A percentile compares a stretch with the other conserved stretches of the same genome.
Conservation (phyloP, 1,140 invertebrate genomes). For the Uloborus diversus region DNA sequence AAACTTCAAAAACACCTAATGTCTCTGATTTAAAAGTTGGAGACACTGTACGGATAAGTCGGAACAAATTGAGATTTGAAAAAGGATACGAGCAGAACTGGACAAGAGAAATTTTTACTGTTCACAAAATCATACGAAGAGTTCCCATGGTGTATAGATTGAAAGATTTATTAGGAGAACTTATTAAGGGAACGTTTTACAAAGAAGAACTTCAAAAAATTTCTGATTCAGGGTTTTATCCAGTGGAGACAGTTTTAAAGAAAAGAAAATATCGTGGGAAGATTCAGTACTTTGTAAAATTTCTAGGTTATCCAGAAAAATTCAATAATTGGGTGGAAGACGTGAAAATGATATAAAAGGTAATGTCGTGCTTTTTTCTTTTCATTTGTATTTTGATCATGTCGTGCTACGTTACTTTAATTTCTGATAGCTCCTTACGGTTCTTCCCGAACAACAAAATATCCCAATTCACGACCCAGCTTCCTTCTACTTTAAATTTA, state of each 20-base stretch:
- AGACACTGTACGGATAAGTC: constrained; percentile 58
- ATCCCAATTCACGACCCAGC: not conserved
- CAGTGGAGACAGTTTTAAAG: not conserved
- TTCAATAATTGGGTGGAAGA: constrained; percentile 62
- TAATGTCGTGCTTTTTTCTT: not conserved
- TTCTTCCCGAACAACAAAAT: not conserved
- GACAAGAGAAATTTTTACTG: constrained; percentile 46
- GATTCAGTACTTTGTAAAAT: not conserved
- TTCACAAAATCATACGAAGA: constrained; percentile 5
- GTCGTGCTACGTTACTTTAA: not conserved
- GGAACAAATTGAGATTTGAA: constrained; percentile 40
- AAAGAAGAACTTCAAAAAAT: constrained; percentile 28
- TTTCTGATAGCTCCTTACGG: not conserved
- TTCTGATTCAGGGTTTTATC: not conserved
- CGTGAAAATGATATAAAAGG: not conserved
- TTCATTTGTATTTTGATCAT: not conserved
- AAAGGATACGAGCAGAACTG: constrained; percentile 51
- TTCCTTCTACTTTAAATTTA: not conserved
- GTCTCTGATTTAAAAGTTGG: constrained; percentile 59
- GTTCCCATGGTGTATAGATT: constrained; percentile 31
- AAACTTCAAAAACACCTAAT: constrained; percentile 46
- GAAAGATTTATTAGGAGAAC: constrained; percentile 16
- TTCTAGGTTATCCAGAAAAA: not conserved
- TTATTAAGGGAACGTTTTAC: constrained; percentile 40
- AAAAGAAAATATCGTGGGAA: not conserved